These are phyloP conservation scores for Aurelia aurita complex sp. Pacific DNA, from an alignment of 30 jellyfish, hydroid and myxozoan genomes.

Conservation along the genomic window DNA sequence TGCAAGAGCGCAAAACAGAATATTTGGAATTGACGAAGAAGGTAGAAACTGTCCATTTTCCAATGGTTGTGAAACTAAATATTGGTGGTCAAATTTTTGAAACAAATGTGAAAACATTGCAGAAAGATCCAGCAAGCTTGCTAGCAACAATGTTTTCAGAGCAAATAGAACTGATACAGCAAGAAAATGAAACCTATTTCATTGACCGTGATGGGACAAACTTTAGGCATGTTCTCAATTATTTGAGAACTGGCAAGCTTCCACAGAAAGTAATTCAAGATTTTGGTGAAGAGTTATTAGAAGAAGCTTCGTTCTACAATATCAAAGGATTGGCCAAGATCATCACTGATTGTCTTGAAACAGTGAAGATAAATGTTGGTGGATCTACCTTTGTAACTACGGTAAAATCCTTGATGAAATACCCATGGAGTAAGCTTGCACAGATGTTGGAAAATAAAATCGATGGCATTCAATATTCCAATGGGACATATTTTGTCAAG, in stretches of 20 bases:
- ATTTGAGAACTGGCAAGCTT: slow-evolving; percentile 5
- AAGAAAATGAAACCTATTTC: slow-evolving; percentile 10
- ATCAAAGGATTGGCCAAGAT: not conserved
- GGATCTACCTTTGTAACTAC: no score
- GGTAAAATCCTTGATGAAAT: no score
- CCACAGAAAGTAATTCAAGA: not conserved
- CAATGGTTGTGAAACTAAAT: no score
- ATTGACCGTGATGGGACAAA: slow-evolving; percentile 22
- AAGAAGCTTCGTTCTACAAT: slow-evolving; percentile 10
- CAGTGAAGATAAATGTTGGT: no score
- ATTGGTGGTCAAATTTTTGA: not conserved
- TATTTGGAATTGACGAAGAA: no score
- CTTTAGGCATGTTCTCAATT: slow-evolving; percentile 15
- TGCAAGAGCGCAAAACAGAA: no score
- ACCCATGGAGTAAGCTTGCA: no score
- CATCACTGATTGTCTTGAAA: no score
- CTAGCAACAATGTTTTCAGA: slow-evolving; percentile 25
- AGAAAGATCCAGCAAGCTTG: not conserved
- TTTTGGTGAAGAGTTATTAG: not conserved
- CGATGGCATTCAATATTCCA: no score
- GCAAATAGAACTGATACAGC: not conserved
- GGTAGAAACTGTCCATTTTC: no score
- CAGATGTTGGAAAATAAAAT: no score
- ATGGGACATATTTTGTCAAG: no score
- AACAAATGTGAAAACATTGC: slow-evolving; percentile 4